Evolutionary conservation across 2,888 invertebrate species (phyloP), one percentile per base, ranked within the genome.

Genomic region (Linyphia triangularis): DNA sequence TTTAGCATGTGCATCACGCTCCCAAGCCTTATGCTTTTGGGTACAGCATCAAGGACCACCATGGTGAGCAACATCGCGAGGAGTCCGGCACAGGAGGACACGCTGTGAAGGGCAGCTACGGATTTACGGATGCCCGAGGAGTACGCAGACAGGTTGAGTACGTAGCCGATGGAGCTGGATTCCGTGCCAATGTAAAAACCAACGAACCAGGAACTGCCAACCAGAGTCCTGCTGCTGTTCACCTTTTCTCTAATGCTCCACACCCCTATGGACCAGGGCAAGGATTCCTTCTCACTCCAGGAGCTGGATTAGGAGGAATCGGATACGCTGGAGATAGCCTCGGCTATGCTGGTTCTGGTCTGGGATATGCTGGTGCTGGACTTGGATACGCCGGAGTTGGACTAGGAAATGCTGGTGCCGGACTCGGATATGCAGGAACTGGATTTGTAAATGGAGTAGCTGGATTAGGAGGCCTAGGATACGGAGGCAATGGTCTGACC

Each of bases 41-140:
- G 5, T 83, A 83, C 61, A 65, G 73, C 19, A 9, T 83, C 1
- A 73, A 83, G n/a, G 83, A 83, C 43, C 59, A 83, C 37, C 73
- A 83, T 22, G 73, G 73, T 9, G 43, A 51, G 3, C 83, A 83
- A n/a, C 73, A 73, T 63, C 37, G 83, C 4, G 33, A 83, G 22
- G 83, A 83, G 51, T 28, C 59, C 22, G 83, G 83, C 51, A 22
- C 40, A 13, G 83, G 83, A 13, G 65, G 51, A 10, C n/a, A n/a
- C n/a, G 70, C 19, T 2, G 78, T 85, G n/a, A 59, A 22, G 13
- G 85, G 85, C n/a, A 85, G 77, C 61, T 83, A 83, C 51, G 83
- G 83, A 2, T 83, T 65, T 51, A 83, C 65, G 2, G 83, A 83
- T 24, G 65, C n/a, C 65, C 37, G 72, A n/a, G 83, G 83, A 1